Evolutionary conservation across 2,797 vertebrate genomes (phyloP), one percentile per base, ranked within the genome.

Genomic region (Lagodon rhomboides): DNA sequence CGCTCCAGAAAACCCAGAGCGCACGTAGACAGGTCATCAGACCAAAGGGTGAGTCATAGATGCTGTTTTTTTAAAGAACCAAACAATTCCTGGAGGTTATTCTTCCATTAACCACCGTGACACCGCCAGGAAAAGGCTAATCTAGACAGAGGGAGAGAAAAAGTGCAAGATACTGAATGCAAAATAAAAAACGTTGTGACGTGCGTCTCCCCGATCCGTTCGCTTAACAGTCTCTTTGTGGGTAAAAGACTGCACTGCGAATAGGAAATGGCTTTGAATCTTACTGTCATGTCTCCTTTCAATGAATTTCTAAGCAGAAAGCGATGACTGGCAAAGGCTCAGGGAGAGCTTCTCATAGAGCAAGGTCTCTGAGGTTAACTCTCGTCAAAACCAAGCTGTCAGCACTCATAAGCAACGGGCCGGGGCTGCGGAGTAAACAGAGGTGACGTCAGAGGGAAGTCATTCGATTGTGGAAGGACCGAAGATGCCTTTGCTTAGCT

Each of bases 301-400:
- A 83, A 80, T 85, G 62, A 84, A 84, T 90, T 73, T 63, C 60
- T 86, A 43, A 77, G 50, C 50, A 72, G 72, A 77, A 77, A 86
- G 72, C 75, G 80, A 86, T 80, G 78, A 81, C 73, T 88, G 74
- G 72, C 68, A 84, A 85, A 54, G 70, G 79, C 78, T 80, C 56
- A 64, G 55, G 66, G 58, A 85, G 13, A 47, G 80, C 25, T 11
- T 87, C 85, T 83, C 75, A 81, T 72, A 65, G 59, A 62, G 67
- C 17, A 11, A 78, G 76, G 82, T 85, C 70, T 63, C 46, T 22
- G 85, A 83, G 82, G 88, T 91, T 82, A 87, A 83, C 77, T 65
- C 64, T 62, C 54, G 62, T 79, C 64, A 77, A 87, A 90, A 75
- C 62, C 17, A n/a, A 74, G 68, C 75, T 76, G 90, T 87, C 91